Conservation (phyloP, 2,888 invertebrate genomes). For the Drosophila mimica region DNA sequence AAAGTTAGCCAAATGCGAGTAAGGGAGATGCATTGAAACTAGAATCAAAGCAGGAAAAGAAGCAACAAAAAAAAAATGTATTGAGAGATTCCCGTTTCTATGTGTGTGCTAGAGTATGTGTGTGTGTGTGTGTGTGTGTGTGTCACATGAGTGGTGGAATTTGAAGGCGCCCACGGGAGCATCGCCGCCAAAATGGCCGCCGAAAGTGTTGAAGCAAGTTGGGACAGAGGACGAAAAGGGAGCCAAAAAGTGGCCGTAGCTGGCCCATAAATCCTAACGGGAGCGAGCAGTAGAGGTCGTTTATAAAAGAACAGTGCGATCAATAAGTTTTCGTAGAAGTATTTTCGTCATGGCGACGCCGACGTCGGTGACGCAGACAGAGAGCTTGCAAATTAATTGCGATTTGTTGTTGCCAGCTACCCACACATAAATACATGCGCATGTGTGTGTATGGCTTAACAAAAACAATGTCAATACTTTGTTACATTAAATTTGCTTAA, state of each 20-base stretch:
- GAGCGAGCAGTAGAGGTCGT: conserved; percentile 12
- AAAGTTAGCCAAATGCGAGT: neutral
- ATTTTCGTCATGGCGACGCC: conserved; percentile 51
- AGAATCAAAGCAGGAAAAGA: conserved; percentile 43
- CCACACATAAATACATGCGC: conserved; percentile 3
- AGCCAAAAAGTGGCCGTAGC: conserved; percentile 21
- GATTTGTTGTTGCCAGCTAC: conserved; percentile 36
- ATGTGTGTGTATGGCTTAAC: conserved; percentile 20
- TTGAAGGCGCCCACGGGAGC: conserved; percentile 55
- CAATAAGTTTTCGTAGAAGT: conserved; percentile 51
- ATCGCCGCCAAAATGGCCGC: conserved; percentile 77
- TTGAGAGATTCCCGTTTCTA: conserved; percentile 51
- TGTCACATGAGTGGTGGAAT: conserved; percentile 73
- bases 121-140: conserved; percentile 20
- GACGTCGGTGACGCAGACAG: conserved; percentile 38
- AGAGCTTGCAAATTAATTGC: conserved; percentile 68
- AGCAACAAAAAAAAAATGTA: conserved; percentile 51
- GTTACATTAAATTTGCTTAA: conserved; percentile 38
- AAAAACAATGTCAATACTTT: conserved; percentile 61
- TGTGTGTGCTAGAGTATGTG: conserved; percentile 7
- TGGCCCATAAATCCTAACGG: conserved; percentile 22
- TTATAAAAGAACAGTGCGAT: conserved; percentile 42
- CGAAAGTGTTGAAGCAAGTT: conserved; percentile 73
- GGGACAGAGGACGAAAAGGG: conserved; percentile 22
- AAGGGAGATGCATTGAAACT: conserved; percentile 35